Evolutionary conservation across 2,888 invertebrate species (phyloP).

Genomic region (Eristalis pertinax): DNA sequence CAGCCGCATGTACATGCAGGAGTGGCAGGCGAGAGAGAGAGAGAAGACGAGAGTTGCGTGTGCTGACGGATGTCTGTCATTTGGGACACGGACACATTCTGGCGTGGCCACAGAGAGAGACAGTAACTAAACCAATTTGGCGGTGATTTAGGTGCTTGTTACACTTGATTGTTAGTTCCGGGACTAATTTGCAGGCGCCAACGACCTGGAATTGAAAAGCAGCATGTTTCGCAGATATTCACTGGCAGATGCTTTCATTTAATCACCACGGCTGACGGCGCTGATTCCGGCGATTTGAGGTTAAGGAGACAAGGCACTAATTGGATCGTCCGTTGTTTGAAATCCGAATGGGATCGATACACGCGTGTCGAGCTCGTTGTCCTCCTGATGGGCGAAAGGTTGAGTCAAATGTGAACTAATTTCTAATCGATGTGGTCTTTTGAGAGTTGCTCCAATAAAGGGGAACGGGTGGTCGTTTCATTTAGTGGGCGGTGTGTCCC

Average conservation of each 20-base stretch:
- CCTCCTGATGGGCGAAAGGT: background rate
- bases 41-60: slow-evolving; percentile 2
- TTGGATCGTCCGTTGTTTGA: slow-evolving; percentile 19
- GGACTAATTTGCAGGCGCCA: slow-evolving; percentile 39
- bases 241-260: background rate
- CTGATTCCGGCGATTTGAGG: background rate
- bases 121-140: slow-evolving; percentile 46
- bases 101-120: slow-evolving; percentile 12
- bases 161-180: slow-evolving; percentile 45
- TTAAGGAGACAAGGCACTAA: slow-evolving; percentile 21
- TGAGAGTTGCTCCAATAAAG: background rate
- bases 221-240: background rate
- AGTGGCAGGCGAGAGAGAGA: background rate
- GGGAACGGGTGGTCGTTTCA: background rate
- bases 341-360: background rate
- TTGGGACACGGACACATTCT: slow-evolving; percentile 42
- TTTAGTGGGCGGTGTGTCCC: no score
- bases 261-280: background rate
- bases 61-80: slow-evolving; percentile 29
- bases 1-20: background rate
- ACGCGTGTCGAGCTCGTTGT: background rate
- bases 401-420: background rate
- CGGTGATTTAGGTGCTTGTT: slow-evolving; percentile 60
- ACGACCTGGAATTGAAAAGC: slow-evolving; percentile 8
- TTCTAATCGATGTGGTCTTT: background rate